These are phyloP conservation scores for Tanypteryx hageni DNA, from an alignment of 2,888 invertebrate species.

Conservation along the genomic window DNA sequence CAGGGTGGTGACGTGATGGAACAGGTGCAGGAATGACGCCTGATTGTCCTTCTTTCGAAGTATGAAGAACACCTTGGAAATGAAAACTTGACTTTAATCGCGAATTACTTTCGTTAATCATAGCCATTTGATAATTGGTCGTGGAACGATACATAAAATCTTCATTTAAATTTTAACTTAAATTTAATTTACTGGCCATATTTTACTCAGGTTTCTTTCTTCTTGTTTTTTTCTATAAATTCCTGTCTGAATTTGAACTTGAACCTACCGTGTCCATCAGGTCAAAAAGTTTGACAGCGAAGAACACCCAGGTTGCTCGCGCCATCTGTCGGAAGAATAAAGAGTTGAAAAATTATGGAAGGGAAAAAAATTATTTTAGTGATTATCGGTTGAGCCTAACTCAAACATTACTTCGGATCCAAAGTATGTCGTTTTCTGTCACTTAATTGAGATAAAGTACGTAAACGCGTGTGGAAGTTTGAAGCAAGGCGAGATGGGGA, in stretches of 20 bases:
- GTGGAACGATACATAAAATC: too few species aligned
- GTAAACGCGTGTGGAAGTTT: too few species aligned
- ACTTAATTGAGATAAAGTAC: too few species aligned
- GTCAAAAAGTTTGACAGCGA: slow-evolving; percentile 88
- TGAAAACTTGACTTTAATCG: not conserved
- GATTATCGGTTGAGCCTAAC: not conserved
- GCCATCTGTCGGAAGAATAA: slow-evolving; percentile 56
- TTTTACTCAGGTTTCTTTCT: not conserved
- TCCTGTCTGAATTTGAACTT: slow-evolving; percentile 66
- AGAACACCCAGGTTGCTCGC: slow-evolving; percentile 84
- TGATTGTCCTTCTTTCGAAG: slow-evolving; percentile 55
- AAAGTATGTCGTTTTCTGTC: too few species aligned
- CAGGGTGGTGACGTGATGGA: slow-evolving; percentile 58
- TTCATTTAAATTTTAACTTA: too few species aligned
- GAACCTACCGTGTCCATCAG: slow-evolving; percentile 82
- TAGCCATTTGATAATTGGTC: too few species aligned
- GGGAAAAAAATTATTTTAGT: not conserved
- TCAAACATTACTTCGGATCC: not conserved
- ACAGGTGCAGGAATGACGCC: slow-evolving; percentile 64
- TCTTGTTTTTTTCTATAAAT: not conserved
- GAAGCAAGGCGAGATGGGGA: too few species aligned
- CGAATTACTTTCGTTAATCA: too few species aligned
- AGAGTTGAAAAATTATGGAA: not conserved
- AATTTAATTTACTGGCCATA: too few species aligned
- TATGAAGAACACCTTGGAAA: slow-evolving; percentile 59